Evolutionary conservation across 92 coral and sea anemone species (phyloP).

Genomic region (Plumapathes pennacea): DNA sequence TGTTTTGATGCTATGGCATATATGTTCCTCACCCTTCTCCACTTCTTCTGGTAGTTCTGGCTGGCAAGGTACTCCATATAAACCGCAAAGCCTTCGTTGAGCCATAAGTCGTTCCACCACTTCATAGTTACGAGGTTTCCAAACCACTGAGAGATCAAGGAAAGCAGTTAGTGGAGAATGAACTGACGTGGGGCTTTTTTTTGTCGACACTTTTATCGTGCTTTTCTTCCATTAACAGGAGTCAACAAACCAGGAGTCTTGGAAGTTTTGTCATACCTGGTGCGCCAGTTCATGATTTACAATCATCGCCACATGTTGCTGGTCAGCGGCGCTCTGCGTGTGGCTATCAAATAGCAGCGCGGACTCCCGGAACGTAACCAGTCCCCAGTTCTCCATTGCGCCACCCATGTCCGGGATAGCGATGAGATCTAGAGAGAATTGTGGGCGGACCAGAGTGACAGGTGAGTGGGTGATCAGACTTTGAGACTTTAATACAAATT

Average conservation of each 20-base stretch:
- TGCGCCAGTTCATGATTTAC: conserved; percentile 71
- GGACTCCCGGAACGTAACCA: conserved; percentile 76
- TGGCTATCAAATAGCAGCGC: conserved; percentile 50
- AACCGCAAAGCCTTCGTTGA: conserved; percentile 93
- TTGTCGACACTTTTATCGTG: background rate
- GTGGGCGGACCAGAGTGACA: too few relatives aligned
- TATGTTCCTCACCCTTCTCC: conserved; percentile 51
- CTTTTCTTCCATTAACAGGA: background rate
- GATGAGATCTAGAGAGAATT: conserved; percentile 60
- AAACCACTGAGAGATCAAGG: conserved; percentile 68
- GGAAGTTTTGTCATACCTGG: conserved; percentile 43
- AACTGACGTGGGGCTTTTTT: background rate
- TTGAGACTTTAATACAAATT: too few relatives aligned
- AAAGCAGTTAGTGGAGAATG: background rate
- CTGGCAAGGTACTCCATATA: conserved; percentile 73
- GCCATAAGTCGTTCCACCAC: conserved; percentile 96
- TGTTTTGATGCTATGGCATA: background rate
- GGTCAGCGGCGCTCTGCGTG: conserved; percentile 57
- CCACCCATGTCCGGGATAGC: conserved; percentile 92
- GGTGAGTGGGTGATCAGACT: too few relatives aligned
- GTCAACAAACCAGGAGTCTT: background rate
- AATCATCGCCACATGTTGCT: conserved; percentile 58
- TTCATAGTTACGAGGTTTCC: conserved; percentile 94
- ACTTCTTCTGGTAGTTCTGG: conserved; percentile 34
- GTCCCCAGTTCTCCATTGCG: conserved; percentile 99